A percentile compares a stretch with the other conserved stretches of the same genome.
Conservation (phyloP, 2,888 invertebrate species). For the Papilio elwesi region DNA sequence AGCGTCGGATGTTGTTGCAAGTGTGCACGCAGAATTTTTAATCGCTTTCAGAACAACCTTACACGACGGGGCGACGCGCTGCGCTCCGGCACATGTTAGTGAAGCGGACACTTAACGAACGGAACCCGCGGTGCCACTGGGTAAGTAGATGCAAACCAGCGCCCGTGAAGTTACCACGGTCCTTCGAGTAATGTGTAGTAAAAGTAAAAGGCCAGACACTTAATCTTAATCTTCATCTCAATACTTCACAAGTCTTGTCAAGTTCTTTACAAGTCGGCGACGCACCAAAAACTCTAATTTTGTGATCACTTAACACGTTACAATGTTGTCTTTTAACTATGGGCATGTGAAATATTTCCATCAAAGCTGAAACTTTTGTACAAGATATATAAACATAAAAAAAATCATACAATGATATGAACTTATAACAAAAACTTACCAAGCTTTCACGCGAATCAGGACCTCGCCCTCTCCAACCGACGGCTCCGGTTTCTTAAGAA, state of each 20-base stretch:
- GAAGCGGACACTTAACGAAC: constrained; percentile 51
- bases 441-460: constrained; percentile 92
- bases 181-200: constrained; percentile 19
- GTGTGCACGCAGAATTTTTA: constrained; percentile 69
- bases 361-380: not conserved
- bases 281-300: not conserved
- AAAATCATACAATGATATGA: constrained; percentile 13
- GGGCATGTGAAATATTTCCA: no score
- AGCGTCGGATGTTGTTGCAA: constrained; percentile 55
- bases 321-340: not conserved
- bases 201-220: not conserved
- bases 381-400: not conserved
- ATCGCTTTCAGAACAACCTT: constrained; percentile 61
- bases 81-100: constrained; percentile 15
- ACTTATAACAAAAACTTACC: constrained; percentile 85
- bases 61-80: constrained; percentile 59
- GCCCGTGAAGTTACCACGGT: constrained; percentile 41
- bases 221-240: not conserved
- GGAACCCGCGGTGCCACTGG: constrained; percentile 52
- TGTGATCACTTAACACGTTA: not conserved
- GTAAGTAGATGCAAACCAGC: constrained; percentile 50
- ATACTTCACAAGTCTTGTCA: no score
- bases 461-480: constrained; percentile 89
- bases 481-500: constrained; percentile 91
- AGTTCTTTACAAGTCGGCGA: not conserved